Conservation (phyloP, 2,113 vertebrate species). For the Todiramphus saurophagus region DNA sequence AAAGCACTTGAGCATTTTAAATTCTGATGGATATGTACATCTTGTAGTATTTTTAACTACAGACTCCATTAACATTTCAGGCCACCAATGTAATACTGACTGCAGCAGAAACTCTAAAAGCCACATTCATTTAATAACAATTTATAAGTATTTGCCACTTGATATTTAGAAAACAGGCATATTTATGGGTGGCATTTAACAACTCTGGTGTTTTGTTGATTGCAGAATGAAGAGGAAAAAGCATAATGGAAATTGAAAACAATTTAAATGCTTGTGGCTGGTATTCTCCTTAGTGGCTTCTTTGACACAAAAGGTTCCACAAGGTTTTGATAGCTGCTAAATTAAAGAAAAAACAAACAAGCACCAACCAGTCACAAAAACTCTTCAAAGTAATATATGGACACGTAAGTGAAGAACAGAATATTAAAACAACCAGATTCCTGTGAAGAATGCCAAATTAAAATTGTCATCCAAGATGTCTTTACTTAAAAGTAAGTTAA, state of each 20-base stretch:
- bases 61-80: neutral
- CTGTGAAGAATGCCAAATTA: neutral
- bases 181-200: slow-evolving; percentile 1
- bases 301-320: neutral
- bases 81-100: neutral
- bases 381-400: neutral
- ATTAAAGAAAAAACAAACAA: too few relatives aligned
- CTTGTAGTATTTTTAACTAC: slow-evolving; percentile 1
- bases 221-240: neutral
- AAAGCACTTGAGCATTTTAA: neutral
- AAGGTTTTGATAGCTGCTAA: neutral
- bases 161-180: neutral
- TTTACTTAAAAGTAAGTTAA: too few relatives aligned
- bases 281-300: neutral
- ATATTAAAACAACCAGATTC: neutral
- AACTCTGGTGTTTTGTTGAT: neutral
- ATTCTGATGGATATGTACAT: neutral
- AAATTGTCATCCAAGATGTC: too few relatives aligned
- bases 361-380: neutral
- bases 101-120: neutral
- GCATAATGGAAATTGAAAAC: neutral
- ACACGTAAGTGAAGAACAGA: too few relatives aligned
- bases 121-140: neutral
- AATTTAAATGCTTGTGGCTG: neutral
- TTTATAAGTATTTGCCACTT: neutral